phyloP scores from a whole-genome alignment of 2,797 vertebrate genomes.

The Babyrousa celebensis region DNA sequence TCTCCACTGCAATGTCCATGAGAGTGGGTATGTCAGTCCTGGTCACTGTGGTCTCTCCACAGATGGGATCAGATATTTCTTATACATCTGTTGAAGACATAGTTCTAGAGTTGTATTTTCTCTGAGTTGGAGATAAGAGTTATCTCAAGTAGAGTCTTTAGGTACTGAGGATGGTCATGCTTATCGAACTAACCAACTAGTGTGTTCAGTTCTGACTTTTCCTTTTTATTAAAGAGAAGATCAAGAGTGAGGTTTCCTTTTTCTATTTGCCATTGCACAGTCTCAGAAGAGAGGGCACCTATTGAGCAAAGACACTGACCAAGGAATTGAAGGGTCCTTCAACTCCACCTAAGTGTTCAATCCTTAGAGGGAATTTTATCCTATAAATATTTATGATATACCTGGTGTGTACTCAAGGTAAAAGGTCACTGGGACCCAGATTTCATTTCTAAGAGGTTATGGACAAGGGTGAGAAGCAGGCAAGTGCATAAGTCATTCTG shows the following conservation, averaged over 20 bases:
- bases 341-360: neutral
- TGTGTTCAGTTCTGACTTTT: neutral
- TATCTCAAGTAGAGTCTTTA: neutral
- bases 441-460: neutral
- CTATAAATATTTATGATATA: neutral
- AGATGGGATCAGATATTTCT: neutral
- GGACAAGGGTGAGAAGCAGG: neutral
- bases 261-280: neutral
- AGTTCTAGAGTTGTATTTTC: neutral
- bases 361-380: neutral
- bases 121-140: neutral
- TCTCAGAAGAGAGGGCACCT: neutral
- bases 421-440: neutral
- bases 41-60: neutral
- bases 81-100: neutral
- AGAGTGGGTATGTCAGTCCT: neutral
- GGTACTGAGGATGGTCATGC: neutral
- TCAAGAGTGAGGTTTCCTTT: neutral
- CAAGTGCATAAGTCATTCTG: neutral
- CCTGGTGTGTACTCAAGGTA: fast-evolving
- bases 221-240: neutral
- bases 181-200: neutral
- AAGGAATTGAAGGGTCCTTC: neutral
- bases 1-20: neutral
- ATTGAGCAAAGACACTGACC: neutral